These are phyloP conservation scores for Drosophila sordidula DNA, from an alignment of 2,888 invertebrate species.

Conservation along the genomic window DNA sequence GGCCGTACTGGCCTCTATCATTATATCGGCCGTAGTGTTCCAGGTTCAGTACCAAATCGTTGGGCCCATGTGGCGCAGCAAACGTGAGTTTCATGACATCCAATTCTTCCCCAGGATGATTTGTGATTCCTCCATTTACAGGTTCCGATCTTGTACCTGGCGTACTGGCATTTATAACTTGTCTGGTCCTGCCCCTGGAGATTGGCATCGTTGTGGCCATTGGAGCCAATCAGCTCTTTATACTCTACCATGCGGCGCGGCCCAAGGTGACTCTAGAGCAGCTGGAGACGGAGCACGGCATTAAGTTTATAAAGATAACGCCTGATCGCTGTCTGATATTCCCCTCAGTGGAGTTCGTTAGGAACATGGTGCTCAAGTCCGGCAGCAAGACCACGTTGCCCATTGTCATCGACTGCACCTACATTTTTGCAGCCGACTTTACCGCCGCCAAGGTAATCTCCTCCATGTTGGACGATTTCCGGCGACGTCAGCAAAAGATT, in stretches of 20 bases:
- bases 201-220: constrained; percentile 94
- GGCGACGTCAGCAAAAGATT: constrained; percentile 90
- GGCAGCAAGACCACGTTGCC: constrained; percentile 88
- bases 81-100: constrained; percentile 87
- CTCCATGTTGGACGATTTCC: constrained; percentile 90
- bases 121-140: constrained; percentile 76
- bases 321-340: constrained; percentile 95
- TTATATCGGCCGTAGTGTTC: constrained; percentile 95
- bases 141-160: constrained; percentile 95
- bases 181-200: constrained; percentile 93
- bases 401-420: constrained; percentile 94
- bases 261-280: constrained; percentile 94
- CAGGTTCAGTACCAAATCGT: constrained; percentile 95
- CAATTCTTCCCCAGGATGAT: background rate
- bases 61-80: constrained; percentile 94
- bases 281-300: constrained; percentile 89
- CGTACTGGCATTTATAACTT: constrained; percentile 93
- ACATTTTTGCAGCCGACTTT: constrained; percentile 94
- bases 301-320: constrained; percentile 92
- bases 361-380: constrained; percentile 92
- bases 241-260: constrained; percentile 94
- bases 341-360: constrained; percentile 95
- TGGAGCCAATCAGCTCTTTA: constrained; percentile 92
- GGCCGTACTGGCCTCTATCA: constrained; percentile 93
- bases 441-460: constrained; percentile 93